These are phyloP conservation scores for Drosophila varians DNA, from an alignment of 1,140 invertebrate species.

Conservation along the genomic window DNA sequence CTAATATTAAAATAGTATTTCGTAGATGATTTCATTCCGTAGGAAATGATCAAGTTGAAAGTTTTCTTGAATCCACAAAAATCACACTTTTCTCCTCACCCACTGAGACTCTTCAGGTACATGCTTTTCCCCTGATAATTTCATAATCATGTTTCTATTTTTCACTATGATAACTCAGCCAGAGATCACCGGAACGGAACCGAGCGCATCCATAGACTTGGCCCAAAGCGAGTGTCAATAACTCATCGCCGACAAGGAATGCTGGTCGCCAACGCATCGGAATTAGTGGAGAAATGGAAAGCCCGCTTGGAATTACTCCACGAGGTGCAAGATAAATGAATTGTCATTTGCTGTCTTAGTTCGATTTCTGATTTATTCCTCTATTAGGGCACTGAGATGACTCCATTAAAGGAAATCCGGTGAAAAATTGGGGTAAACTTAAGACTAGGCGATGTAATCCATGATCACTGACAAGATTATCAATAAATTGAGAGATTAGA, in stretches of 20 bases:
- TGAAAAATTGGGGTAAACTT: not conserved
- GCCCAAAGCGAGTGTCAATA: slow-evolving; percentile 51
- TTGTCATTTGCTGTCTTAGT: slow-evolving; percentile 60
- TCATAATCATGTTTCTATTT: slow-evolving; percentile 79
- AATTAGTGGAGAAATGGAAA: slow-evolving; percentile 7
- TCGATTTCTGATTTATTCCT: slow-evolving; percentile 21
- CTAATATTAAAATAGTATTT: not conserved
- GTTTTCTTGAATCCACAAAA: not conserved
- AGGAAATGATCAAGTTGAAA: not conserved
- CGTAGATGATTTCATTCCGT: not conserved
- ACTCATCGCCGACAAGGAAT: slow-evolving; percentile 61
- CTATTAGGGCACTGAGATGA: slow-evolving; percentile 27
- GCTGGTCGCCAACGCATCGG: slow-evolving; percentile 53
- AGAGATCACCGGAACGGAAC: slow-evolving; percentile 55
- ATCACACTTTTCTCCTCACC: slow-evolving; percentile 2
- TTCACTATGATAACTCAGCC: slow-evolving; percentile 65
- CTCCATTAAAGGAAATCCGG: slow-evolving; percentile 31
- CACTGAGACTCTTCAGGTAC: slow-evolving; percentile 16
- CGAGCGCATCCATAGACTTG: slow-evolving; percentile 42
- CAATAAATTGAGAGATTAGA: no score
- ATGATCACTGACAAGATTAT: not conserved
- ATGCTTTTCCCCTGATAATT: slow-evolving; percentile 58
- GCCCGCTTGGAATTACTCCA: slow-evolving; percentile 25
- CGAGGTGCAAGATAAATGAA: slow-evolving; percentile 67
- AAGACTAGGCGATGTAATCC: not conserved